Percentiles rank a stretch among this genome's conserved stretches.
Conservation (phyloP, 2,888 invertebrate genomes). For the Patella caerulea region DNA sequence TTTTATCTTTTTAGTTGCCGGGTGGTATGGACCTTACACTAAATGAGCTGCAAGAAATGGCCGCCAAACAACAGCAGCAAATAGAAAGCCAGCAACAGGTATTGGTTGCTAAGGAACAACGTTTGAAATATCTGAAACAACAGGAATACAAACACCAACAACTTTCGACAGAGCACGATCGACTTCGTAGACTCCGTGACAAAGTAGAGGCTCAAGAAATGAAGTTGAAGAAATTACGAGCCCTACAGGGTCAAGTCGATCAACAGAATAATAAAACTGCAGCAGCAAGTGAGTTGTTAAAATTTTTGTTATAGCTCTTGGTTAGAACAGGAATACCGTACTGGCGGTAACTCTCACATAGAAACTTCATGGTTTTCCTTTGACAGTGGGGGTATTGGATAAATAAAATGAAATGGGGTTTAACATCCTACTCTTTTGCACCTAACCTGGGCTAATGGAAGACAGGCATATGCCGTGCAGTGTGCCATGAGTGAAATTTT, state of each 20-base stretch:
- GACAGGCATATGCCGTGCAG: no score
- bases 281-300: constrained; percentile 59
- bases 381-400: no score
- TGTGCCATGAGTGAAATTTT: no score
- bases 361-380: no score
- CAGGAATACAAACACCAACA: constrained; percentile 82
- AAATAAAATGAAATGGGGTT: no score
- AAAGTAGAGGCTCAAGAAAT: constrained; percentile 95
- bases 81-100: constrained; percentile 93
- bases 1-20: constrained; percentile 48
- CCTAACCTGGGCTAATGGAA: no score
- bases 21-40: constrained; percentile 73
- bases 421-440: no score
- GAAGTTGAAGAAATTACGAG: constrained; percentile 90
- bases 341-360: not conserved
- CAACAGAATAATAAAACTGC: constrained; percentile 85
- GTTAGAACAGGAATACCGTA: not conserved
- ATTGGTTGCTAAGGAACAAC: constrained; percentile 92
- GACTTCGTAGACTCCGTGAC: constrained; percentile 87
- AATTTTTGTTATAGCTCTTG: not conserved
- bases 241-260: constrained; percentile 93
- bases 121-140: constrained; percentile 93
- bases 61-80: constrained; percentile 96
- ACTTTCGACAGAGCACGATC: constrained; percentile 86
- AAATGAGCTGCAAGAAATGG: constrained; percentile 98